These are phyloP conservation scores for Strigamia crassipes DNA, from an alignment of 2,888 invertebrate genomes.

Conservation along the genomic window DNA sequence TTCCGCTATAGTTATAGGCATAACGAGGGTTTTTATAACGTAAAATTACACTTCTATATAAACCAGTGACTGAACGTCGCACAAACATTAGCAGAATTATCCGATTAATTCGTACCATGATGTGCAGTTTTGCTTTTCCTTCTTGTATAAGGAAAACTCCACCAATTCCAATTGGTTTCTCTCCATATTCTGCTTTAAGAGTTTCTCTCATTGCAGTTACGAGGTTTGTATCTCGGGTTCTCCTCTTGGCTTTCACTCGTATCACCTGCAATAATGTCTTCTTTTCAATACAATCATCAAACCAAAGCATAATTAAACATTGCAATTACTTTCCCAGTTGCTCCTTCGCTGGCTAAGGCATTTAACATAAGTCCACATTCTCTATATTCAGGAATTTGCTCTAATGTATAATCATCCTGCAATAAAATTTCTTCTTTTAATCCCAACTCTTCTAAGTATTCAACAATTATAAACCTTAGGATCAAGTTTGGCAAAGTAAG, in stretches of 20 bases:
- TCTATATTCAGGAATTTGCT: slow-evolving; percentile 70
- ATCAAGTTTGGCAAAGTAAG: slow-evolving; percentile 73
- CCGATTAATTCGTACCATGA: slow-evolving; percentile 69
- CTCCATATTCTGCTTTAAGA: slow-evolving; percentile 69
- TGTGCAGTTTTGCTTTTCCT: slow-evolving; percentile 86
- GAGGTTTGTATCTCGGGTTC: slow-evolving; percentile 76
- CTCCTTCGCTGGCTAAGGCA: slow-evolving; percentile 74
- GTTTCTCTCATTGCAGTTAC: slow-evolving; percentile 77
- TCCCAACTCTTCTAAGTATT: neutral
- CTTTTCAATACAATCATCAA: neutral
- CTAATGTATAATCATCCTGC: slow-evolving; percentile 66
- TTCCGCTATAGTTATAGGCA: too few species aligned
- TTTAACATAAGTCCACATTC: slow-evolving; percentile 81
- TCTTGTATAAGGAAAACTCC: slow-evolving; percentile 83
- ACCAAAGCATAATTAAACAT: neutral
- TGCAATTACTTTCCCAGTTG: slow-evolving; percentile 65
- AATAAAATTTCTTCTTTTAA: neutral
- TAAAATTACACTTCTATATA: too few species aligned
- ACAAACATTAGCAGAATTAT: too few species aligned
- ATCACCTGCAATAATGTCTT: slow-evolving; percentile 64
- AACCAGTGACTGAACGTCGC: too few species aligned
- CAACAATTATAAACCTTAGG: slow-evolving; percentile 55
- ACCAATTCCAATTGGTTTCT: slow-evolving; percentile 79
- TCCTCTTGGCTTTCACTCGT: slow-evolving; percentile 73
- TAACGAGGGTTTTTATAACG: too few species aligned